Evolutionary conservation across 2,888 invertebrate genomes (phyloP).

Genomic region (Drosophila colorata): DNA sequence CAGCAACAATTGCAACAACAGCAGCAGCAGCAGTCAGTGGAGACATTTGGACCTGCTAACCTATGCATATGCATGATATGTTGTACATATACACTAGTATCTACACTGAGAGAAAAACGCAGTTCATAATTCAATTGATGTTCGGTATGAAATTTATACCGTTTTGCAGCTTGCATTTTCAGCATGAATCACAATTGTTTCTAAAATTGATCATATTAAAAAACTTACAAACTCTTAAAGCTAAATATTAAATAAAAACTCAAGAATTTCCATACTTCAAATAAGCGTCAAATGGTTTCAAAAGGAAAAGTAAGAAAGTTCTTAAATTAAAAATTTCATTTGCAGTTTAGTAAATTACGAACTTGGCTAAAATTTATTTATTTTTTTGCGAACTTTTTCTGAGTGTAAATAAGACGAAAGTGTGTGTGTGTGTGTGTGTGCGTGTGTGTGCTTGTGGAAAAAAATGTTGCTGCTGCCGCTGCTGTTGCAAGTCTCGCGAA

Average conservation of each 20-base stretch:
- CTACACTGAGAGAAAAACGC: neutral
- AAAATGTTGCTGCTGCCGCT: conserved; percentile 53
- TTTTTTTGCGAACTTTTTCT: neutral
- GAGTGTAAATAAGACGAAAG: neutral
- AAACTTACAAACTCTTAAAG: no score
- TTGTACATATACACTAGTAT: neutral
- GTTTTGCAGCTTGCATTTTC: no score
- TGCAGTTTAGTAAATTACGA: neutral
- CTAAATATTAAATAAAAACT: no score
- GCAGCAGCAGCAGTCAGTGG: conserved; percentile 10
- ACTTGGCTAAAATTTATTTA: neutral
- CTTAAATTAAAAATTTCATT: no score
- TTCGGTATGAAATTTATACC: no score
- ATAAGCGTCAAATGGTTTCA: no score
- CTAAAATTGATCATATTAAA: no score
- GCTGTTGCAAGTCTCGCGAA: conserved; percentile 30
- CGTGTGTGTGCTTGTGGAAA: conserved; percentile 32
- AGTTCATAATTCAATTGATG: no score
- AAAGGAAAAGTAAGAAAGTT: no score
- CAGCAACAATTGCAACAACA: conserved; percentile 21
- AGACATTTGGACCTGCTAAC: conserved; percentile 21
- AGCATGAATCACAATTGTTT: no score
- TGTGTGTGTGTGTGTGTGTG: conserved; percentile 15
- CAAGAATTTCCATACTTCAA: no score
- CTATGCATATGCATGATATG: conserved; percentile 32